Evolutionary conservation across 2,113 vertebrate genomes (phyloP).

Genomic region (Scartelaos histophorus): DNA sequence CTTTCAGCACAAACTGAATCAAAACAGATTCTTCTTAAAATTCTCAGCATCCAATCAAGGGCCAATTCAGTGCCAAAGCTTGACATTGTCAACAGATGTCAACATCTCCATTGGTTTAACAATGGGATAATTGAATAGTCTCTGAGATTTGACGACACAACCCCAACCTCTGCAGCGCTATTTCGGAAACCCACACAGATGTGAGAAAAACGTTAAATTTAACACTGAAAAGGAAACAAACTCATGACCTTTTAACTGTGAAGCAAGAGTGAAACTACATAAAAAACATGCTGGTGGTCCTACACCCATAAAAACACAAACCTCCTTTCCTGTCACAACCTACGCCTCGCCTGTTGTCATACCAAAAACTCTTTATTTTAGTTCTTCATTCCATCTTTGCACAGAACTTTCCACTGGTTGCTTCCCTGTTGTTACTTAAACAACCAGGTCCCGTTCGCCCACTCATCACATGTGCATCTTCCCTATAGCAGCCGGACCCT

Average conservation of each 20-base stretch:
- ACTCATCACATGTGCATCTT: constrained; percentile 30
- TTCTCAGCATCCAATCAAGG: no score
- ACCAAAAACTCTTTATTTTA: not conserved
- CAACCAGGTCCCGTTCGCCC: constrained; percentile 1
- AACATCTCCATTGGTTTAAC: no score
- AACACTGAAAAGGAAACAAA: not conserved
- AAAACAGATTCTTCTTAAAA: no score
- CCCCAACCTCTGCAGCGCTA: not conserved
- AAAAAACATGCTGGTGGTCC: not conserved
- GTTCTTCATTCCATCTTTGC: not conserved
- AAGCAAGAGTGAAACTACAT: not conserved
- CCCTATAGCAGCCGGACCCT: constrained; percentile 9
- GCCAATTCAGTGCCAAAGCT: no score
- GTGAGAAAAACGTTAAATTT: not conserved
- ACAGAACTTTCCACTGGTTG: constrained; percentile 1
- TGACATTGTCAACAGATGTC: no score
- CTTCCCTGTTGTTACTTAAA: not conserved
- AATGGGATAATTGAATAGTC: no score
- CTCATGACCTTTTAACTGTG: not conserved
- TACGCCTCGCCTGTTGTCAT: not conserved
- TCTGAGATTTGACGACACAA: no score
- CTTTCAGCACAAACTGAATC: no score
- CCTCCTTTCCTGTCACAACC: not conserved
- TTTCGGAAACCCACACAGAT: not conserved
- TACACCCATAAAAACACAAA: not conserved